Percentiles rank a stretch among this genome's conserved stretches.
Conservation (phyloP, 1,140 invertebrate genomes). For the Zaprionus capensis region DNA sequence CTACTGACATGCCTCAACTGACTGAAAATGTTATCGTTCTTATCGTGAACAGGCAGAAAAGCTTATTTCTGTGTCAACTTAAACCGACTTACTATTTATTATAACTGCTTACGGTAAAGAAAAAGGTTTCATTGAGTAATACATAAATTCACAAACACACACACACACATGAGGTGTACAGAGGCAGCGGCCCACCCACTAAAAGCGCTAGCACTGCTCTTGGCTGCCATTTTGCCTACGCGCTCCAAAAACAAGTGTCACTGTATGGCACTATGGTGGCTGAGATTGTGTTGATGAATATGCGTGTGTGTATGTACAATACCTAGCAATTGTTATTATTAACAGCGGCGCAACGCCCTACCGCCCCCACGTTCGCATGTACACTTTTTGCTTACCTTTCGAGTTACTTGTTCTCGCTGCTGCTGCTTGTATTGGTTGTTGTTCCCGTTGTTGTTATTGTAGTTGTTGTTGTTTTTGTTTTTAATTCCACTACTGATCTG, state of each 20-base stretch:
- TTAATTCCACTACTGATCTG: constrained; percentile 36
- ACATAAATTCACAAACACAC: constrained; percentile 22
- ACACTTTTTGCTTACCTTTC: constrained; percentile 68
- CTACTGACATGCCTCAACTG: neutral
- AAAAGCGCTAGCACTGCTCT: constrained; percentile 44
- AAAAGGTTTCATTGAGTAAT: constrained; percentile 51
- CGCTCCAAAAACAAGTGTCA: constrained; percentile 59
- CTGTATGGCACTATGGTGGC: constrained; percentile 31
- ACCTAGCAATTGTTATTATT: constrained; percentile 76
- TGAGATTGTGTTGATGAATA: constrained; percentile 25
- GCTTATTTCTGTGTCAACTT: constrained; percentile 1
- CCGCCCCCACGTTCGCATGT: constrained; percentile 50
- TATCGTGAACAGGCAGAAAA: neutral
- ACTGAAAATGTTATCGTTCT: neutral
- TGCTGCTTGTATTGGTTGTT: constrained; percentile 11
- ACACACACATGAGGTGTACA: neutral
- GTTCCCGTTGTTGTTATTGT: constrained; percentile 26
- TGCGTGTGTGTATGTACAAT: constrained; percentile 46
- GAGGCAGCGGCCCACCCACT: constrained; percentile 48
- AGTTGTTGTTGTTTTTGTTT: constrained; percentile 46
- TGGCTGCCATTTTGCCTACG: constrained; percentile 74
- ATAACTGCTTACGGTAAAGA: constrained; percentile 8
- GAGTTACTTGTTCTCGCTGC: constrained; percentile 50
- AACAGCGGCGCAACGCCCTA: constrained; percentile 40
- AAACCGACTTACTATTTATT: too few relatives aligned